A percentile compares a stretch with the other conserved stretches of the same genome.
Evolutionary conservation across 2,797 vertebrate species (phyloP).

Genomic region (Cyprinodon diabolis): DNA sequence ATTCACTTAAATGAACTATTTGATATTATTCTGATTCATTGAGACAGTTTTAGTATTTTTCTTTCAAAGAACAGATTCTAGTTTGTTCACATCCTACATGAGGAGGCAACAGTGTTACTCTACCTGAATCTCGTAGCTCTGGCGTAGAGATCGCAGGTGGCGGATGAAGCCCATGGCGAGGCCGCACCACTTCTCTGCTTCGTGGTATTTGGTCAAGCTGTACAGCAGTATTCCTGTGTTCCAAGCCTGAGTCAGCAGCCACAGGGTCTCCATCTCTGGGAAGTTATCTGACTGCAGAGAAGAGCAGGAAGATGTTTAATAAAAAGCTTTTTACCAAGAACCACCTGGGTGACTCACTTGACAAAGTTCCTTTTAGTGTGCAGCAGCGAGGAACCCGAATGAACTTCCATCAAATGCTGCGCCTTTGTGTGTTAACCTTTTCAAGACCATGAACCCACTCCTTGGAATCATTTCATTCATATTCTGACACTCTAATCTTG

Average conservation of each 20-base stretch:
- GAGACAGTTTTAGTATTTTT: neutral
- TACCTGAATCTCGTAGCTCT: constrained; percentile 89
- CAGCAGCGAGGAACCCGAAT: constrained; percentile 14
- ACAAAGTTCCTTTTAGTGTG: constrained; percentile 26
- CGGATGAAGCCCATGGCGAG: constrained; percentile 87
- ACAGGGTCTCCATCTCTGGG: constrained; percentile 89
- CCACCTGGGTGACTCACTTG: constrained; percentile 47
- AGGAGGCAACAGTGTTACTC: constrained; percentile 14
- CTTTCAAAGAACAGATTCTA: neutral
- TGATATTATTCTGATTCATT: no score
- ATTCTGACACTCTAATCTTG: constrained; percentile 59
- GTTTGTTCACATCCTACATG: neutral
- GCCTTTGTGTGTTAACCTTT: constrained; percentile 49
- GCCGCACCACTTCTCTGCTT: constrained; percentile 90
- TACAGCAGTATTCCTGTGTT: constrained; percentile 90
- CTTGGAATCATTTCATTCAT: constrained; percentile 47
- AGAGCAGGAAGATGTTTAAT: constrained; percentile 55
- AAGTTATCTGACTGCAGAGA: constrained; percentile 78
- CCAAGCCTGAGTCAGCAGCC: constrained; percentile 92
- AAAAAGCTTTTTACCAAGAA: constrained; percentile 42
- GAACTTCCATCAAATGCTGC: constrained; percentile 44
- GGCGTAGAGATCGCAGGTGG: constrained; percentile 86
- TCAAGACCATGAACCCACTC: constrained; percentile 40
- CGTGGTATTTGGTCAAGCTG: constrained; percentile 79
- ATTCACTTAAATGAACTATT: neutral